phyloP scores from a whole-genome alignment of 2,797 vertebrate genomes.

The Peromyscus attwateri region DNA sequence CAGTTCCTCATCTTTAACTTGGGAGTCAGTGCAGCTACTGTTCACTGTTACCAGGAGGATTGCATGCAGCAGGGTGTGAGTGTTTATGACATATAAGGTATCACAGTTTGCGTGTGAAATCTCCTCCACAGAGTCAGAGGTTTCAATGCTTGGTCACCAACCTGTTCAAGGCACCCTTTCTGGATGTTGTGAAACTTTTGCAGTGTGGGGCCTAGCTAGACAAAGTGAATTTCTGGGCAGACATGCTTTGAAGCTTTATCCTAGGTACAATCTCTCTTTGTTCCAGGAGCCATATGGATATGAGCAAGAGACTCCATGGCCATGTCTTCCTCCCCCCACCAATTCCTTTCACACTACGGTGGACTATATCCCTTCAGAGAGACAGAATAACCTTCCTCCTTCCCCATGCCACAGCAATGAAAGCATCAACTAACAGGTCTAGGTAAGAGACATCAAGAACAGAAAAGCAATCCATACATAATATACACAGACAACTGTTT shows the following conservation, averaged over 20 bases:
- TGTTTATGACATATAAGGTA: background rate
- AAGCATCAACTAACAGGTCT: background rate
- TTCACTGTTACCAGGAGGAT: background rate
- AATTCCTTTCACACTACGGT: background rate
- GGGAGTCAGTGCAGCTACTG: background rate
- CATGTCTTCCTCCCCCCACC: background rate
- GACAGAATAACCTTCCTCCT: background rate
- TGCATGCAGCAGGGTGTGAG: background rate
- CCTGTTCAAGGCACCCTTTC: background rate
- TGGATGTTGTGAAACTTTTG: background rate
- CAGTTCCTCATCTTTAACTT: background rate
- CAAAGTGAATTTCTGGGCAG: background rate
- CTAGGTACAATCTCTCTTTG: background rate
- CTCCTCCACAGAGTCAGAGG: background rate
- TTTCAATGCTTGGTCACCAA: background rate
- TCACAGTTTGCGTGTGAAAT: background rate
- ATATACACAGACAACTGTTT: background rate
- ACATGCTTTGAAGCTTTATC: background rate
- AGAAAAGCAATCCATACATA: no score
- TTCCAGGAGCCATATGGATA: background rate
- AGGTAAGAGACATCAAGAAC: background rate
- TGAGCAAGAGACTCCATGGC: no score
- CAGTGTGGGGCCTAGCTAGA: background rate
- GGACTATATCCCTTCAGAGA: background rate
- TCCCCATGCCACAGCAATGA: background rate